A percentile compares a stretch with the other conserved stretches of the same genome.
phyloP scores from a whole-genome alignment of 2,113 vertebrate genomes.

The Embiotoca jacksoni region DNA sequence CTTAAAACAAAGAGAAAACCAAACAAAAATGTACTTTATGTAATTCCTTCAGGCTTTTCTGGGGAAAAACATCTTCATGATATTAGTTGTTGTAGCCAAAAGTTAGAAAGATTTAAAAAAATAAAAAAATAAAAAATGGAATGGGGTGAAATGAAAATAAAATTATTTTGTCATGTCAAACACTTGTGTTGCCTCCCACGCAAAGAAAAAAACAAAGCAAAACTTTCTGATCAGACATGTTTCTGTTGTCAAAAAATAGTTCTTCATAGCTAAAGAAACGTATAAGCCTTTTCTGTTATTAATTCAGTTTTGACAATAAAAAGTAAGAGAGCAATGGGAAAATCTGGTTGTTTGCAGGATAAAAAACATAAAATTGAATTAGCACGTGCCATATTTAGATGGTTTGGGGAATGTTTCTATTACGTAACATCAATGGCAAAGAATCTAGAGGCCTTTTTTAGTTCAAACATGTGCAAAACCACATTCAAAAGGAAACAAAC shows the following conservation, averaged over 20 bases:
- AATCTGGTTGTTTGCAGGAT: background rate
- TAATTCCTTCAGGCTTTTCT: background rate
- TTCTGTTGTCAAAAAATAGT: background rate
- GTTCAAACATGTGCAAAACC: slow-evolving; percentile 2
- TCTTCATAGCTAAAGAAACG: background rate
- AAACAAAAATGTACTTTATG: background rate
- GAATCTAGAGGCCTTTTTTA: background rate
- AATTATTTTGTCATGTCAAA: no score
- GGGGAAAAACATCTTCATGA: no score
- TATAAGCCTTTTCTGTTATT: background rate
- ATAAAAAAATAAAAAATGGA: no score
- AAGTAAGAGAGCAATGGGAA: background rate
- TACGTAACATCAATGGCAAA: background rate
- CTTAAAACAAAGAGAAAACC: no score
- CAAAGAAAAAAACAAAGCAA: no score
- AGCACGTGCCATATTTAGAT: background rate
- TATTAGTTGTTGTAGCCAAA: no score
- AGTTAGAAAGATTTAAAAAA: no score
- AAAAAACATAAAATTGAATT: background rate
- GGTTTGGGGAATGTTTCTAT: background rate
- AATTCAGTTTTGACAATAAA: no score
- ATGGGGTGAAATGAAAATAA: no score
- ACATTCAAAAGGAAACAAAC: background rate
- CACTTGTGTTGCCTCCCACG: no score
- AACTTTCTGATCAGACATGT: background rate